Evolutionary conservation across 2,113 vertebrate species (phyloP).

Genomic region (Stegostoma tigrinum): DNA sequence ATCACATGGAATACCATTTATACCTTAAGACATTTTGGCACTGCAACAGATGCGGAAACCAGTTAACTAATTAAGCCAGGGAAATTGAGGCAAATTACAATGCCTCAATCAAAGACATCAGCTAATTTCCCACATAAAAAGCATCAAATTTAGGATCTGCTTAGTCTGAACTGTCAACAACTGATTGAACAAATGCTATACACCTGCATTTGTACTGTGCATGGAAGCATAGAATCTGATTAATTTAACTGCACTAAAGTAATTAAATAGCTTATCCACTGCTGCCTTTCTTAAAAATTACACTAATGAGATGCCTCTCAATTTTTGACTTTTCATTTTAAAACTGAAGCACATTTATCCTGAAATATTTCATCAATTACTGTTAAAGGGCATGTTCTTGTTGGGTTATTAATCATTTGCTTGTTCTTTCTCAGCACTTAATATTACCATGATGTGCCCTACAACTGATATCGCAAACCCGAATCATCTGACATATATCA

Average conservation of each 20-base stretch:
- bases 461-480: slow-evolving; percentile 48
- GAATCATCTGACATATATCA: slow-evolving; percentile 66
- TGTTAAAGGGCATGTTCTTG: background rate
- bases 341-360: background rate
- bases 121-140: background rate
- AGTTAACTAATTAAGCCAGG: background rate
- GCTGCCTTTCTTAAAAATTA: background rate
- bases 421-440: slow-evolving; percentile 59
- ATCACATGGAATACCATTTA: background rate
- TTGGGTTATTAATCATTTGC: slow-evolving; percentile 40
- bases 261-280: background rate
- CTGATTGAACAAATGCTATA: background rate
- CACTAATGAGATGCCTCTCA: background rate
- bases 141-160: background rate
- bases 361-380: background rate
- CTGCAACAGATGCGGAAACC: background rate
- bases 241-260: background rate
- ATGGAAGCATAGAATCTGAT: background rate
- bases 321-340: background rate
- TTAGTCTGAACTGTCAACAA: background rate
- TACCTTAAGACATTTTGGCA: background rate
- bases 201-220: background rate
- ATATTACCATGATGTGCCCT: slow-evolving; percentile 70
- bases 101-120: background rate
- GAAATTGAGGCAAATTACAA: background rate